Evolutionary conservation across 1,140 invertebrate genomes (phyloP).

Genomic region (Parasteatoda tepidariorum): DNA sequence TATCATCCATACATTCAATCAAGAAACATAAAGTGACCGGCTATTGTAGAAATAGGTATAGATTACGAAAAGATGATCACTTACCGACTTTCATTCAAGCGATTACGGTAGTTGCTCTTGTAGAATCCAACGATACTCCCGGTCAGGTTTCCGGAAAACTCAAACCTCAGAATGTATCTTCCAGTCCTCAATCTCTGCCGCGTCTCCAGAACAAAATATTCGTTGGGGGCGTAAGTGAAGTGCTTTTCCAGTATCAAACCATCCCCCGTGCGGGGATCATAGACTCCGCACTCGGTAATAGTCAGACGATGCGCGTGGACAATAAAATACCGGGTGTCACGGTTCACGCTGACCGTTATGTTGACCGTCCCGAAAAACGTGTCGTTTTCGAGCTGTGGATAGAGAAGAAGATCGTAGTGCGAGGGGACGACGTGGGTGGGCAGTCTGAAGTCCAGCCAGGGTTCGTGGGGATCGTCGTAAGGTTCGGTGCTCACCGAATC

Average conservation of each 20-base stretch:
- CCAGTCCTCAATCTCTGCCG: conserved; percentile 69
- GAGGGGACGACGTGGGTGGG: conserved; percentile 76
- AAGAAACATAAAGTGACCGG: neutral
- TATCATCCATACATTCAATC: no score
- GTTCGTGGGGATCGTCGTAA: neutral
- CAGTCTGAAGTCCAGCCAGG: conserved; percentile 71
- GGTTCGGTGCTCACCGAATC: neutral
- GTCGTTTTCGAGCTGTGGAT: conserved; percentile 78
- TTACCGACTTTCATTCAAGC: conserved; percentile 74
- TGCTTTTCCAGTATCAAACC: conserved; percentile 65
- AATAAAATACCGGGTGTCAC: conserved; percentile 74
- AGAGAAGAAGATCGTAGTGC: conserved; percentile 80
- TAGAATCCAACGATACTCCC: conserved; percentile 82
- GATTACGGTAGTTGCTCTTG: conserved; percentile 78
- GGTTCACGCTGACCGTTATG: conserved; percentile 76
- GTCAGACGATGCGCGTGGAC: conserved; percentile 73
- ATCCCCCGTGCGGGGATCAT: conserved; percentile 58
- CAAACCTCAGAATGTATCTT: conserved; percentile 62
- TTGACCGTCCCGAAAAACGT: conserved; percentile 80
- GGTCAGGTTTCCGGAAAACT: conserved; percentile 77
- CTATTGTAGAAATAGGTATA: neutral
- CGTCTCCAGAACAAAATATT: conserved; percentile 77
- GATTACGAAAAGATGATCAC: conserved; percentile 8
- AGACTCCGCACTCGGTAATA: neutral
- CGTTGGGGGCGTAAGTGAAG: conserved; percentile 73